A percentile compares a stretch with the other conserved stretches of the same genome.
These are phyloP conservation scores for Hippocampus guttulatus DNA, from an alignment of 2,113 vertebrate species.

Conservation along the genomic window DNA sequence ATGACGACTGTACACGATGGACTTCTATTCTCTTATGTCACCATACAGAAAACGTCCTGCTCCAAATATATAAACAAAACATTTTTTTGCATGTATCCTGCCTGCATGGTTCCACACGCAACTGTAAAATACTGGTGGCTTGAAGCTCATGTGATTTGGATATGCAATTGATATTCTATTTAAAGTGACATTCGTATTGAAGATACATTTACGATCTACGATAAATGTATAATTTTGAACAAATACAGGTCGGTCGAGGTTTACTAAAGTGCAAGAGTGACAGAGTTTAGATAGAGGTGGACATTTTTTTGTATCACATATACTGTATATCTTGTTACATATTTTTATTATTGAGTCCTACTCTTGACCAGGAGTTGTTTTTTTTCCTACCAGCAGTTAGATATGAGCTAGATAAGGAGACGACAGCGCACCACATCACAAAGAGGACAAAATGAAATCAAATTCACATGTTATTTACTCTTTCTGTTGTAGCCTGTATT, in stretches of 20 bases:
- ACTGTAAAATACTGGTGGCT: slow-evolving; percentile 47
- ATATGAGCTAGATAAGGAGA: slow-evolving; percentile 30
- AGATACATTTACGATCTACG: slow-evolving; percentile 34
- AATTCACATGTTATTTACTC: slow-evolving; percentile 5
- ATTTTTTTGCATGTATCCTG: slow-evolving; percentile 27
- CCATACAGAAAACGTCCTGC: slow-evolving; percentile 21
- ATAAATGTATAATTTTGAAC: slow-evolving; percentile 32
- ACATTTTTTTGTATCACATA: slow-evolving; percentile 13
- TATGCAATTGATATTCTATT: slow-evolving; percentile 2
- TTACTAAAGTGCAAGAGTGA: slow-evolving; percentile 63
- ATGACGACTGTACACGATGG: slow-evolving; percentile 37
- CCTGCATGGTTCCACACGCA: slow-evolving; percentile 18
- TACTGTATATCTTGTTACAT: background rate
- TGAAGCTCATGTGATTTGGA: slow-evolving; percentile 29
- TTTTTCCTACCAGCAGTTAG: slow-evolving; percentile 18
- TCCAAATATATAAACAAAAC: slow-evolving; percentile 50
- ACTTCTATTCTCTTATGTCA: slow-evolving; percentile 4
- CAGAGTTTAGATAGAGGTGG: slow-evolving; percentile 16
- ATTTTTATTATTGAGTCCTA: slow-evolving; percentile 15
- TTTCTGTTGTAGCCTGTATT: slow-evolving; percentile 21
- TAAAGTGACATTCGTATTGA: slow-evolving; percentile 9
- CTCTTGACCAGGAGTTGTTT: slow-evolving; percentile 10
- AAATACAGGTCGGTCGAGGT: slow-evolving; percentile 33
- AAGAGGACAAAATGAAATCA: slow-evolving; percentile 35
- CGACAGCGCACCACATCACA: slow-evolving; percentile 55